Evolutionary conservation across 1,140 invertebrate genomes (phyloP), one percentile per base, ranked within the genome.

Genomic region (Ctenoplectra terminalis): DNA sequence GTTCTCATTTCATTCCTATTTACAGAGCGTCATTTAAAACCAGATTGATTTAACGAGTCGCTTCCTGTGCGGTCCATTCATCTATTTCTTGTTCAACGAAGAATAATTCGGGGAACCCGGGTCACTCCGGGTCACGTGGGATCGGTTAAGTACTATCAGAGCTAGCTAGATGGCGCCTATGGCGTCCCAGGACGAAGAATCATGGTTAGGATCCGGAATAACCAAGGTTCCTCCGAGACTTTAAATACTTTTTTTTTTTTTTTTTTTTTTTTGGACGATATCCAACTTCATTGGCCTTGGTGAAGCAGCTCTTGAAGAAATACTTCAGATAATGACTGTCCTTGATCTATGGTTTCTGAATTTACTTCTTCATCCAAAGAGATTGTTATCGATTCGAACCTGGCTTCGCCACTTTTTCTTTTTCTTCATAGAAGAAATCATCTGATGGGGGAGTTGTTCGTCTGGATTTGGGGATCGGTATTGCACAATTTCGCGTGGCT

Each of bases 341-440:
- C 63, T n/a, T 43, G 26, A 17, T 7, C 50, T 52, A 52, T 26
- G 63, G n/a, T 9, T n/a, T 69, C 29, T 67, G 20, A 31, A 34
- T 26, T 34, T 13, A 26, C 11, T 26, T 17, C 23, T 43, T 50
- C 13, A 4, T 17, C 20, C 5, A 50, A 66, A 69, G 66, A 69
- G 64, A 34, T 31, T 48, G 60, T 31, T 64, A 20, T 26, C 60
- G 60, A 5, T 0, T 61, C n/a, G 61, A 64, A 64, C 37, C 5
- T 26, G 61, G 37, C 15, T 31, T n/a, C 61, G 46, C 52, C 9
- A 4, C n/a, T n/a, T n/a, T n/a, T n/a, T n/a, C n/a, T n/a, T 70
- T 71, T 66, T 78, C 76, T 78, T 78, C 76, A 78, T 46, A 71
- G 76, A 78, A 78, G 76, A 78, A 78, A 78, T 78, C 31, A 23